These are phyloP conservation scores for Hypsopygia costalis DNA, from an alignment of 2,888 invertebrate species.

Conservation along the genomic window DNA sequence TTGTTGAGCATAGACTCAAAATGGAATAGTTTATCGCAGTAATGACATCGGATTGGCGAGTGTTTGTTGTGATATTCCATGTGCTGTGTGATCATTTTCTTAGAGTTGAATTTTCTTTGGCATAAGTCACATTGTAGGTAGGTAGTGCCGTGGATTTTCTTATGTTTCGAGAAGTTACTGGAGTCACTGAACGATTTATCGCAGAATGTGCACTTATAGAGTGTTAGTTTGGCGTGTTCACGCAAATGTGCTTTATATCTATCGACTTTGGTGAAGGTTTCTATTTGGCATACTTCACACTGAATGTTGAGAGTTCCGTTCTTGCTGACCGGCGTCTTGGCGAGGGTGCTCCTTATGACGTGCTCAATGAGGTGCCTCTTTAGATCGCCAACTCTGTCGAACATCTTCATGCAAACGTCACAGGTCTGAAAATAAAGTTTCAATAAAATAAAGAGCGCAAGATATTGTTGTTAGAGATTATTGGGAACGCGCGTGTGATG, in stretches of 20 bases:
- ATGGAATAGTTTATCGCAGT: slow-evolving; percentile 55
- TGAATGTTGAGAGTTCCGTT: slow-evolving; percentile 52
- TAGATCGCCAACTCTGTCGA: slow-evolving; percentile 64
- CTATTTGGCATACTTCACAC: slow-evolving; percentile 58
- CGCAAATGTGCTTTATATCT: slow-evolving; percentile 69
- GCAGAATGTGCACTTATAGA: slow-evolving; percentile 71
- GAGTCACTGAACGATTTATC: slow-evolving; percentile 74
- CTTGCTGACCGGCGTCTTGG: slow-evolving; percentile 52
- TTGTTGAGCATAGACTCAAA: slow-evolving; percentile 69
- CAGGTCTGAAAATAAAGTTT: slow-evolving; percentile 55
- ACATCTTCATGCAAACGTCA: slow-evolving; percentile 58
- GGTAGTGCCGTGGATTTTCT: slow-evolving; percentile 64
- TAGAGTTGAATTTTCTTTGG: slow-evolving; percentile 69
- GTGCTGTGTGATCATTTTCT: slow-evolving; percentile 65
- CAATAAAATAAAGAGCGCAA: no score
- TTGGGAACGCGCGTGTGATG: no score
- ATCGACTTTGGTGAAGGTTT: slow-evolving; percentile 57
- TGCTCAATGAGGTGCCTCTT: slow-evolving; percentile 75
- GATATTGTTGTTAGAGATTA: no score
- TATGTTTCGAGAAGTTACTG: slow-evolving; percentile 75
- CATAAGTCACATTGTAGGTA: slow-evolving; percentile 70
- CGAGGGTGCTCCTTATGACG: slow-evolving; percentile 57
- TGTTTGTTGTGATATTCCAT: slow-evolving; percentile 66
- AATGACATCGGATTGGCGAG: slow-evolving; percentile 46
- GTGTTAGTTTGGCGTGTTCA: slow-evolving; percentile 67